These are phyloP conservation scores for Notiomystis cincta DNA, from an alignment of 2,113 vertebrate genomes.

Conservation along the genomic window DNA sequence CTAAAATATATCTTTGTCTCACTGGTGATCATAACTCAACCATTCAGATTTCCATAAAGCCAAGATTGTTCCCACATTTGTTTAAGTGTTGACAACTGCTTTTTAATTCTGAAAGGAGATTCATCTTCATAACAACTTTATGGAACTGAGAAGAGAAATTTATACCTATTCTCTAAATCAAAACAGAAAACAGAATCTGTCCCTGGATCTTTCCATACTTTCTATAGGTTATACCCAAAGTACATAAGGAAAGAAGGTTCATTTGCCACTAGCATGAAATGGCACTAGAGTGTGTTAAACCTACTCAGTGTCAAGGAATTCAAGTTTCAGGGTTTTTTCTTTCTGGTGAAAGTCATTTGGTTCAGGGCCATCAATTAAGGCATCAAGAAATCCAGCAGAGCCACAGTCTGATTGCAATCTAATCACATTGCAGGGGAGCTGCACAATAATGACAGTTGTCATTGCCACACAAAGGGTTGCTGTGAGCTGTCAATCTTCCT, in stretches of 20 bases:
- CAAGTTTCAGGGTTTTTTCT: background rate
- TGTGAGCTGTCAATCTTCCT: conserved; percentile 62
- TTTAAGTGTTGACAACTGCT: background rate
- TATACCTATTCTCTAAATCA: background rate
- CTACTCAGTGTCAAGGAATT: background rate
- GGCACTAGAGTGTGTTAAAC: background rate
- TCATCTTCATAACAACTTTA: background rate
- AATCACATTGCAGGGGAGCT: background rate
- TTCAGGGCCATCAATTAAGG: background rate
- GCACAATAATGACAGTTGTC: conserved; percentile 27
- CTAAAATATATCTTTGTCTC: background rate
- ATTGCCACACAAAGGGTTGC: conserved; percentile 18
- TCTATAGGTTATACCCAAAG: background rate
- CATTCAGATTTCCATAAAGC: background rate
- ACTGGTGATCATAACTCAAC: background rate
- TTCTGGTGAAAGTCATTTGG: background rate
- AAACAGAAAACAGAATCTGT: background rate
- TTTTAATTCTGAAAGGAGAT: background rate
- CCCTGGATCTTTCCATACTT: background rate
- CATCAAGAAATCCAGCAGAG: background rate
- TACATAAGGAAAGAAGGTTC: background rate
- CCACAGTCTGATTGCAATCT: background rate
- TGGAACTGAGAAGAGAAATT: background rate
- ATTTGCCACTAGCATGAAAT: background rate
- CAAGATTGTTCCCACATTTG: background rate